A percentile compares a stretch with the other conserved stretches of the same genome.
Evolutionary conservation across 2,888 invertebrate genomes (phyloP).

Genomic region (Rhamphomyia laevipes): DNA sequence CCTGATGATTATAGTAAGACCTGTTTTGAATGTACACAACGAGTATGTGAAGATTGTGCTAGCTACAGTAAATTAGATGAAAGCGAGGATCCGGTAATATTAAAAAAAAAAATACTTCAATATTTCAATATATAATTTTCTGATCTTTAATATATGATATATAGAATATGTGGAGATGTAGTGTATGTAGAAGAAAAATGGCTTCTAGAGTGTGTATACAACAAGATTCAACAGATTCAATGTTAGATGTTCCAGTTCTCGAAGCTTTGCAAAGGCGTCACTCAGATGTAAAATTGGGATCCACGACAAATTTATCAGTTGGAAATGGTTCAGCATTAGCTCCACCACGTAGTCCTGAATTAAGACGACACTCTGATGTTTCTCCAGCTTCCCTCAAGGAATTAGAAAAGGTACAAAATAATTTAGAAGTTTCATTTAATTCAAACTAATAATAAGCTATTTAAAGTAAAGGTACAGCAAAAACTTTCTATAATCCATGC

Average conservation of each 20-base stretch:
- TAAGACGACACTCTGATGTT: slow-evolving; percentile 73
- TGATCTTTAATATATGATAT: slow-evolving; percentile 11
- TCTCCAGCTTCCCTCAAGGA: slow-evolving; percentile 79
- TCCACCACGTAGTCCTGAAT: slow-evolving; percentile 73
- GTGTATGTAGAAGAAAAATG: slow-evolving; percentile 75
- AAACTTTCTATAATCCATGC: too few relatives aligned
- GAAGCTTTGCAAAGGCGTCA: slow-evolving; percentile 70
- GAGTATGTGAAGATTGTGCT: slow-evolving; percentile 87
- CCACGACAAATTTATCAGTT: slow-evolving; percentile 40
- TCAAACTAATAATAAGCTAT: too few relatives aligned
- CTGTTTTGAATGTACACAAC: slow-evolving; percentile 81
- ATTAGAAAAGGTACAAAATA: slow-evolving; percentile 59
- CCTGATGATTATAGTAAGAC: slow-evolving; percentile 79
- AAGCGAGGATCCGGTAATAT: slow-evolving; percentile 65
- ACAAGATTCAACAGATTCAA: slow-evolving; percentile 75
- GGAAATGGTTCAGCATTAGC: slow-evolving; percentile 52
- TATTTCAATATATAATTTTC: neutral
- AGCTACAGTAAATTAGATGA: slow-evolving; percentile 79
- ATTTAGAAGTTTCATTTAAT: too few relatives aligned
- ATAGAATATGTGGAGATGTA: slow-evolving; percentile 75
- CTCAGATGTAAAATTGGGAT: slow-evolving; percentile 60
- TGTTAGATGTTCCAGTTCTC: slow-evolving; percentile 66
- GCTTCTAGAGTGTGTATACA: slow-evolving; percentile 63
- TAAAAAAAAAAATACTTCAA: neutral
- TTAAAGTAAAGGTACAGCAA: too few relatives aligned